Percentiles rank a stretch among this genome's conserved stretches.
Evolutionary conservation across 2,113 vertebrate species (phyloP).

Genomic region (Hippocampus guttulatus): DNA sequence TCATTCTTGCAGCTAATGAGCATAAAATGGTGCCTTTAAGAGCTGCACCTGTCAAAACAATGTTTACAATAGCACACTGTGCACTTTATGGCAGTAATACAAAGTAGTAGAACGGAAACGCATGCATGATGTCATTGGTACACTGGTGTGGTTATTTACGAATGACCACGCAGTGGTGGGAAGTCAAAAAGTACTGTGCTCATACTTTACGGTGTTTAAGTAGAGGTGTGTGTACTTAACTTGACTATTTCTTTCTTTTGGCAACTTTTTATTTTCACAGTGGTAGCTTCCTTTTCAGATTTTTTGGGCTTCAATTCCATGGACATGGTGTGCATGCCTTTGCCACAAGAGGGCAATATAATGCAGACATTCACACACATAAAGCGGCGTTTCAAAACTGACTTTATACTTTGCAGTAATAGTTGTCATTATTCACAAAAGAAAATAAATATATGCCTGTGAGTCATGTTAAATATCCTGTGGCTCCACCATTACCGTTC

Average conservation of each 20-base stretch:
- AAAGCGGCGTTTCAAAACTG: too few relatives aligned
- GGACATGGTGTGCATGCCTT: neutral
- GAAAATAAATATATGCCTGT: too few relatives aligned
- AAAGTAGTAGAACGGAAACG: neutral
- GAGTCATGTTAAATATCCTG: too few relatives aligned
- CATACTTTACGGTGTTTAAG: neutral
- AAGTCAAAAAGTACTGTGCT: neutral
- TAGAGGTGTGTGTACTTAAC: neutral
- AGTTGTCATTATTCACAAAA: too few relatives aligned
- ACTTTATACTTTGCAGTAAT: too few relatives aligned
- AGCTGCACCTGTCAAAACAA: neutral
- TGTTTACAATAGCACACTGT: neutral
- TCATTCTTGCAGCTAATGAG: neutral
- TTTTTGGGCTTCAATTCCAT: neutral
- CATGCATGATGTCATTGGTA: neutral
- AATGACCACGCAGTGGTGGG: neutral
- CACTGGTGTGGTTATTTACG: neutral
- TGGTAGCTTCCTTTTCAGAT: too few relatives aligned
- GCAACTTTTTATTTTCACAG: neutral
- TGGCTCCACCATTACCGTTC: too few relatives aligned
- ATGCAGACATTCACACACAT: neutral
- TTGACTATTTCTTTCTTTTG: neutral
- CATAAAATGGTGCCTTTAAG: neutral
- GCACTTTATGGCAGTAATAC: neutral
- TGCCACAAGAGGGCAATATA: neutral